Base-by-base conservation (phyloP, 2,888 invertebrate genomes). In the Torymus texanus region DNA sequence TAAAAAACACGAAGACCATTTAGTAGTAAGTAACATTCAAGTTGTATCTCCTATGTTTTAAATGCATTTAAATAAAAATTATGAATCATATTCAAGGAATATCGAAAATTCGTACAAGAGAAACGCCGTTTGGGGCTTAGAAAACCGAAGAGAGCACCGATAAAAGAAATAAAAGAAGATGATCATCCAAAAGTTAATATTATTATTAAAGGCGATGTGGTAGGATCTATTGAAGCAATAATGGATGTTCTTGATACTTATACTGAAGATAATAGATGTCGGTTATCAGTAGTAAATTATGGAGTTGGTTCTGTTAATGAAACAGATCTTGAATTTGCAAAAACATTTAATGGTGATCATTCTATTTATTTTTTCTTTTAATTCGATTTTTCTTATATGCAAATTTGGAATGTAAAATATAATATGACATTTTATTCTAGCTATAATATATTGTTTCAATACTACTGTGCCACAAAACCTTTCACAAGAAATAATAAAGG, bases 151-250 rank as follows among this genome's bases (percentile, higher is more conserved):
- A 4, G 89, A 68, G n/a, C n/a, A n/a, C n/a, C n/a, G n/a, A n/a
- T n/a, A 66, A 74, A 82, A 56, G 67, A 72, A 58, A 50, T 11
- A 4, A 2, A 24, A 83, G 92, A 91, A 53, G 92, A 94, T 83
- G 92, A 92, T 29, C 89, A 91, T 3, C 93, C 92, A 0, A 90
- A 89, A 80, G 88, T 95, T 74, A 93, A 92, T 84, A 90, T 95
- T 11, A 88, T 95, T 3, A 87, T 95, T 4, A 94, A 95, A 93
- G 95, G 96, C 24, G 99, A 99, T 91, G 98, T 99, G 2, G 96
- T 97, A 90, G 99, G 99, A 0, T 97, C 98, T 0, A 94, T 98
- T 62, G 99, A 99, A 90, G 98, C 99, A 0, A 95, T 99, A 82
- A 90, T 98, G 82, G 96, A 98, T 88, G 95, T 97, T 12, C 88